These are phyloP conservation scores for Automeris io DNA, from an alignment of 2,888 invertebrate species.

Conservation along the genomic window DNA sequence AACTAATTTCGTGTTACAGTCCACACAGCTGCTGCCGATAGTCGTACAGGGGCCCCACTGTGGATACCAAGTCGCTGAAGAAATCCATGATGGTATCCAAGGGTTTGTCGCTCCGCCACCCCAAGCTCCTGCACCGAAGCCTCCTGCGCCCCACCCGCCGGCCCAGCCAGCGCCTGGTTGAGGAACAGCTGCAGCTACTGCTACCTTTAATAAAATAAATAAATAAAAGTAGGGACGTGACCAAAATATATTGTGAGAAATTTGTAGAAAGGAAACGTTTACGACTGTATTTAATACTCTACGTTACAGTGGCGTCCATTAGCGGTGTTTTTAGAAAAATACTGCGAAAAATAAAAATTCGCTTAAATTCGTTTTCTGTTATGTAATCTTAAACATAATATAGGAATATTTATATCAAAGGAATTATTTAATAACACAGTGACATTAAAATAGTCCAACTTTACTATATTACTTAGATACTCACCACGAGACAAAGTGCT, in stretches of 20 bases:
- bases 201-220: conserved; percentile 34
- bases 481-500: conserved; percentile 51
- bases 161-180: conserved; percentile 23
- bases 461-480: conserved; percentile 19
- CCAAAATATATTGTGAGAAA: background rate
- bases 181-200: conserved; percentile 45
- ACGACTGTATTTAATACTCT: too few relatives aligned
- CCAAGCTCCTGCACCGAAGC: conserved; percentile 19
- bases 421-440: background rate
- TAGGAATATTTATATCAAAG: too few relatives aligned
- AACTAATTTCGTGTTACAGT: conserved; percentile 52
- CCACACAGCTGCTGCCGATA: conserved; percentile 45
- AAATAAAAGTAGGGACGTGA: background rate
- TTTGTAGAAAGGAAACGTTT: too few relatives aligned
- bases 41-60: conserved; percentile 54
- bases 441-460: background rate
- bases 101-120: conserved; percentile 34
- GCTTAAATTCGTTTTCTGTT: too few relatives aligned
- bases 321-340: too few relatives aligned
- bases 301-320: too few relatives aligned
- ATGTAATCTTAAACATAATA: too few relatives aligned
- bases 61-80: conserved; percentile 55
- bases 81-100: conserved; percentile 62
- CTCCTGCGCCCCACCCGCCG: conserved; percentile 18
- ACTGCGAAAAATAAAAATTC: too few relatives aligned